Percentiles rank a stretch among this genome's conserved stretches.
Conservation (phyloP, 2,797 vertebrate genomes). For the Melanotaenia pygmaea region DNA sequence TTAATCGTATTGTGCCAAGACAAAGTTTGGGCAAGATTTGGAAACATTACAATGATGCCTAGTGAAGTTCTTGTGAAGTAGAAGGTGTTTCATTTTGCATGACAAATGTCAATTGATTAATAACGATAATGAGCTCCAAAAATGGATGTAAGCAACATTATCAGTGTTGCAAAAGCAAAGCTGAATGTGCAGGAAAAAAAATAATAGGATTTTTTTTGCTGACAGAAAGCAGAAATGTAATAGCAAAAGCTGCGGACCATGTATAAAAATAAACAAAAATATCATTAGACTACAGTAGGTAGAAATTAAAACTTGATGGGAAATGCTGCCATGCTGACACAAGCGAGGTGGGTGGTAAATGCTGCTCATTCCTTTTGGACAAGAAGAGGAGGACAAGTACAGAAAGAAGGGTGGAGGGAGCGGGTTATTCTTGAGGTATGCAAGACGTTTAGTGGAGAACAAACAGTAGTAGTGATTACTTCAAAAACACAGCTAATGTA, state of each 20-base stretch:
- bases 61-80: constrained; percentile 18
- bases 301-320: constrained; percentile 66
- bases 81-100: constrained; percentile 47
- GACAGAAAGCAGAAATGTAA: constrained; percentile 65
- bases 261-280: constrained; percentile 69
- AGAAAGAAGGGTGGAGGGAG: neutral
- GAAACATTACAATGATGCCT: constrained; percentile 2
- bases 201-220: constrained; percentile 67
- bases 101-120: constrained; percentile 53
- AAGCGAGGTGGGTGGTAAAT: constrained; percentile 39
- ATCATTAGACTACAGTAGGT: constrained; percentile 62
- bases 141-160: constrained; percentile 58
- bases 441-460: constrained; percentile 6
- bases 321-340: constrained; percentile 56
- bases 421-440: neutral
- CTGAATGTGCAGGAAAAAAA: constrained; percentile 69
- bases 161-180: constrained; percentile 59
- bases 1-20: neutral
- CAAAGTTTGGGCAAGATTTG: constrained; percentile 6
- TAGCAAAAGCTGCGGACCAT: constrained; percentile 61
- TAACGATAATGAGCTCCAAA: constrained; percentile 61
- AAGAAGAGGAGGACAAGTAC: constrained; percentile 8
- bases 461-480: constrained; percentile 16
- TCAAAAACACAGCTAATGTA: constrained; percentile 34
- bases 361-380: constrained; percentile 24